These are phyloP conservation scores for Astropecten irregularis DNA, from an alignment of 53 echinoderm and acorn worm genomes.

Conservation along the genomic window DNA sequence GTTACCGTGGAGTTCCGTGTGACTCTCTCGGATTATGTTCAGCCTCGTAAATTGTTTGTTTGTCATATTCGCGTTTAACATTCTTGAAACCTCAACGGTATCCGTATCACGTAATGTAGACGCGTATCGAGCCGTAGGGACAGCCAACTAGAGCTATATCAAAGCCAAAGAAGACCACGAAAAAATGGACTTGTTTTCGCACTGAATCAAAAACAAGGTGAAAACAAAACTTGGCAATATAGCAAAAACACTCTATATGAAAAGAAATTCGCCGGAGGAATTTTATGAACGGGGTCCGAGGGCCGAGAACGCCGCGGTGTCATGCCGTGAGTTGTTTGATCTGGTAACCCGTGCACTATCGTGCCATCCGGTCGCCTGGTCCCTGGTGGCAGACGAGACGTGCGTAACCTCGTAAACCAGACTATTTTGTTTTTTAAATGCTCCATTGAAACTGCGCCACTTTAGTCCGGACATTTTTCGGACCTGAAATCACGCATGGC, in stretches of 20 bases:
- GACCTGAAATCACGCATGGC: too few species aligned
- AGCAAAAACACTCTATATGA: background rate
- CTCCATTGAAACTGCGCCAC: too few species aligned
- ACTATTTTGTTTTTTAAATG: slow-evolving; percentile 17
- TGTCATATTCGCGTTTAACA: slow-evolving; percentile 37
- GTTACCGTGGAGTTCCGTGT: background rate
- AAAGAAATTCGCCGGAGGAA: slow-evolving; percentile 24
- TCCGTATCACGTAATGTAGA: slow-evolving; percentile 29
- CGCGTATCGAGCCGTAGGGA: slow-evolving; percentile 2
- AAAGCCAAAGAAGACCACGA: too few species aligned
- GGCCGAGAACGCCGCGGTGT: background rate
- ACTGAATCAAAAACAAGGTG: too few species aligned
- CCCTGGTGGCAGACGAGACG: slow-evolving; percentile 18
- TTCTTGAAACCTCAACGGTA: slow-evolving; percentile 43
- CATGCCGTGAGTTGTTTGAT: background rate
- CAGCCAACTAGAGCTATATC: background rate
- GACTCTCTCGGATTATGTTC: slow-evolving; percentile 13
- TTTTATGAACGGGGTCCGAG: slow-evolving; percentile 42
- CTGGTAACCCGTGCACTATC: slow-evolving; percentile 8
- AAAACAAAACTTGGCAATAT: background rate
- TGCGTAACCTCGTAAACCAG: slow-evolving; percentile 41
- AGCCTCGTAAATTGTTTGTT: slow-evolving; percentile 20
- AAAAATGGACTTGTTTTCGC: too few species aligned
- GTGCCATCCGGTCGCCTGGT: background rate
- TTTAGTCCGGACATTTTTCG: too few species aligned